These are phyloP conservation scores for Agrotis segetum DNA, from an alignment of 2,888 invertebrate genomes.

Conservation along the genomic window DNA sequence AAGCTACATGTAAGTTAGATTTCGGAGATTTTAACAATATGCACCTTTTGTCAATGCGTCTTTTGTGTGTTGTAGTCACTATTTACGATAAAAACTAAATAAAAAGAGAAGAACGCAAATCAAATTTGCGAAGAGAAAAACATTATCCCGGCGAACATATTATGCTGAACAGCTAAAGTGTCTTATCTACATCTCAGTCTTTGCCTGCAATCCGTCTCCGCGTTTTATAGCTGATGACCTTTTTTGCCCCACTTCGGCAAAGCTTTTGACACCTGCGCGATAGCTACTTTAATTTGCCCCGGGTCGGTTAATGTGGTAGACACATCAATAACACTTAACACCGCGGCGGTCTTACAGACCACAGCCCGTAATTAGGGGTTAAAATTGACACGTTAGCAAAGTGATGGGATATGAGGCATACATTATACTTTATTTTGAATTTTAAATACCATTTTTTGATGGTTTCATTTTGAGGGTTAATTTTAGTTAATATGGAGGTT, in stretches of 20 bases:
- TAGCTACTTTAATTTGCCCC: slow-evolving; percentile 84
- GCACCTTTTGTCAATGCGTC: no score
- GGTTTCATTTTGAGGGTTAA: slow-evolving; percentile 43
- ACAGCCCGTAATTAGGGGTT: slow-evolving; percentile 80
- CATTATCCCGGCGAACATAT: no score
- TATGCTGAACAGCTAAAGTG: slow-evolving; percentile 1
- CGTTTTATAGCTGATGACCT: slow-evolving; percentile 86
- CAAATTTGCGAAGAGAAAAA: no score
- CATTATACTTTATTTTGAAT: slow-evolving; percentile 38
- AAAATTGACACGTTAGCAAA: slow-evolving; percentile 85
- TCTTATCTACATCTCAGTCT: slow-evolving; percentile 68
- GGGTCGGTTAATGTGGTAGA: slow-evolving; percentile 78
- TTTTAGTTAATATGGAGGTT: slow-evolving; percentile 18
- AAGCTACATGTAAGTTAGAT: no score
- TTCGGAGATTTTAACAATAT: no score
- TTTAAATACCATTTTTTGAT: slow-evolving; percentile 46
- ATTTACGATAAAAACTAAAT: no score
- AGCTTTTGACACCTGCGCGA: slow-evolving; percentile 89
- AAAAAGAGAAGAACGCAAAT: no score
- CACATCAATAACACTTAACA: slow-evolving; percentile 86
- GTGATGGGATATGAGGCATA: slow-evolving; percentile 66
- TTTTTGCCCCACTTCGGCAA: slow-evolving; percentile 85
- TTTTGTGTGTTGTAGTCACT: no score
- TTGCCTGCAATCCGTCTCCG: slow-evolving; percentile 74
- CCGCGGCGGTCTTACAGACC: slow-evolving; percentile 74